phyloP scores from a whole-genome alignment of 1,140 invertebrate species.

The Helicorthomorpha holstii region DNA sequence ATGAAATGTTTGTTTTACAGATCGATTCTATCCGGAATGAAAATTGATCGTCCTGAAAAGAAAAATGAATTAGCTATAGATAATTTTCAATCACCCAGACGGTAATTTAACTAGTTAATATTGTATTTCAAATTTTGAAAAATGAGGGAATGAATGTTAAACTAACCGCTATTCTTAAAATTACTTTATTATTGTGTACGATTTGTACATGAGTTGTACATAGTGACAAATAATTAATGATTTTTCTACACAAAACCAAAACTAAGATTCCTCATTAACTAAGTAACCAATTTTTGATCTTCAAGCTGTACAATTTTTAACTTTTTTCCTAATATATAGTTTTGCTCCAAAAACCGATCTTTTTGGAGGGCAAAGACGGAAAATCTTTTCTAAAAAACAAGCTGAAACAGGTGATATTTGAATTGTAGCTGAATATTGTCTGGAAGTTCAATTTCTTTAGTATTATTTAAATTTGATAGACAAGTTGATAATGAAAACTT shows the following conservation, averaged over 20 bases:
- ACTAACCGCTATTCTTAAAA: no score
- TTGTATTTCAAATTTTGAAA: not conserved
- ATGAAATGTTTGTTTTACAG: conserved; percentile 30
- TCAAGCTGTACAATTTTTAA: not conserved
- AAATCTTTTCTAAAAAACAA: conserved; percentile 1
- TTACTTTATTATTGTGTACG: no score
- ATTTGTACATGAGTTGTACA: no score
- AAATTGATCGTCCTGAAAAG: conserved; percentile 34
- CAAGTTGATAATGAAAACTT: conserved; percentile 39
- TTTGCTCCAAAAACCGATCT: not conserved
- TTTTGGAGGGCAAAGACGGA: conserved; percentile 1
- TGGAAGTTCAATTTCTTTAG: conserved; percentile 32
- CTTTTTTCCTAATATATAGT: not conserved
- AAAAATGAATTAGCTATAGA: conserved; percentile 11
- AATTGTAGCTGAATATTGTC: not conserved
- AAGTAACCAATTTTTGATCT: not conserved
- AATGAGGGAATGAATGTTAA: not conserved
- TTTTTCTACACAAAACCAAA: no score
- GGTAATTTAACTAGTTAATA: not conserved
- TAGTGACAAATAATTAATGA: no score
- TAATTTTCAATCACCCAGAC: not conserved
- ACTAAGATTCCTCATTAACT: no score
- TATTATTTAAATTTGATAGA: conserved; percentile 17
- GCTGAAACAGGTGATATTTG: not conserved
- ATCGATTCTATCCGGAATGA: conserved; percentile 52